Percentiles rank a stretch among this genome's conserved stretches.
phyloP scores from a whole-genome alignment of 2,113 vertebrate genomes.

The Poeciliopsis prolifica region DNA sequence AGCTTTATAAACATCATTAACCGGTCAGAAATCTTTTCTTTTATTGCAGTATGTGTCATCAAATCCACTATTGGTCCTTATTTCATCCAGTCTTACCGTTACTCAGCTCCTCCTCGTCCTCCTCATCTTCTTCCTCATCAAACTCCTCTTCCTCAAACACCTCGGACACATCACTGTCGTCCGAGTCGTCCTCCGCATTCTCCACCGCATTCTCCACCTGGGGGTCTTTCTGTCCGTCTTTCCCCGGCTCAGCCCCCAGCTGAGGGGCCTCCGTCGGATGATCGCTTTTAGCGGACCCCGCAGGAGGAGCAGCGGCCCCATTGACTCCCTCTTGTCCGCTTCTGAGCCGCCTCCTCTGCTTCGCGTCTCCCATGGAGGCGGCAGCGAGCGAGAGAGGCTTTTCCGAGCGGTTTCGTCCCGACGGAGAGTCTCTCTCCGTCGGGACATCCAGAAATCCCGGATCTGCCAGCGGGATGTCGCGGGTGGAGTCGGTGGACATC shows the following conservation, averaged over 20 bases:
- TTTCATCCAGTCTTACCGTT: slow-evolving; percentile 34
- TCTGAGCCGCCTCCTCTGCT: slow-evolving; percentile 2
- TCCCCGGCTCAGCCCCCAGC: background rate
- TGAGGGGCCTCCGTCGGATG: background rate
- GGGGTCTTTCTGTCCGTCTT: background rate
- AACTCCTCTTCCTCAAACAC: slow-evolving; percentile 62
- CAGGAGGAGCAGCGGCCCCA: background rate
- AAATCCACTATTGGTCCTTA: background rate
- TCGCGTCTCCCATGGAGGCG: slow-evolving; percentile 4
- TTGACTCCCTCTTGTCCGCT: slow-evolving; percentile 4
- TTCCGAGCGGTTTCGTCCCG: slow-evolving; percentile 27
- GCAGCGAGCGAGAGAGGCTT: slow-evolving; percentile 8
- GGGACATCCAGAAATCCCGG: slow-evolving; percentile 72
- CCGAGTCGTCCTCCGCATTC: slow-evolving; percentile 42
- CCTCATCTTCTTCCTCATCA: slow-evolving; percentile 47
- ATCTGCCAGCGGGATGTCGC: slow-evolving; percentile 81
- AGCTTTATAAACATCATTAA: background rate
- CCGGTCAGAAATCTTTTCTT: background rate
- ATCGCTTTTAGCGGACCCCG: background rate
- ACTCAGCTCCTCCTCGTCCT: slow-evolving; percentile 39
- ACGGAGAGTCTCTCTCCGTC: slow-evolving; percentile 23
- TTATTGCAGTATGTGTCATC: background rate
- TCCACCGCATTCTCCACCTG: background rate
- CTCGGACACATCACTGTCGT: slow-evolving; percentile 70
- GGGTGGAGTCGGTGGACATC: slow-evolving; percentile 80